Percentiles rank a stretch among this genome's conserved stretches.
These are phyloP conservation scores for Motacilla alba DNA, from an alignment of 2,113 vertebrate species.

Conservation along the genomic window DNA sequence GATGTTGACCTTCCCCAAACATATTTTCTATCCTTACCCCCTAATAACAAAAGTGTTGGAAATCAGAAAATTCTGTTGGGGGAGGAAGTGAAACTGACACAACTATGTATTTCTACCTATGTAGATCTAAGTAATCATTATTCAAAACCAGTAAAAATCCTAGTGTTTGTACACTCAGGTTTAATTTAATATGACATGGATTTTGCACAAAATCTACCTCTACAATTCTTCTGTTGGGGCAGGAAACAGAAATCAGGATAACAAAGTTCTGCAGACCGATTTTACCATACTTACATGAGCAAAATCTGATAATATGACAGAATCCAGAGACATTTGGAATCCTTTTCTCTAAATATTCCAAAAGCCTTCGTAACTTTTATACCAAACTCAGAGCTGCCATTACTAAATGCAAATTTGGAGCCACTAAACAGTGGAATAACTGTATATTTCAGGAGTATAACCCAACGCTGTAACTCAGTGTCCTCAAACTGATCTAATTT, in stretches of 20 bases:
- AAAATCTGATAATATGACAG: background rate
- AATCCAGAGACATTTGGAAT: background rate
- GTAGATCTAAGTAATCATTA: background rate
- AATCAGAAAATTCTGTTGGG: background rate
- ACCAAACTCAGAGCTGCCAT: background rate
- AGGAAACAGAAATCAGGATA: background rate
- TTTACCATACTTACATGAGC: background rate
- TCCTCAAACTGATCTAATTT: background rate
- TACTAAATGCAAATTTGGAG: background rate
- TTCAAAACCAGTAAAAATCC: background rate
- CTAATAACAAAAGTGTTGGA: background rate
- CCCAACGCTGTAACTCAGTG: background rate
- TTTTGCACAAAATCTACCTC: background rate
- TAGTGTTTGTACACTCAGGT: background rate
- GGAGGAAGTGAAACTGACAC: background rate
- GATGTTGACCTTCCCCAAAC: background rate
- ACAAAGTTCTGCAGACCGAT: background rate
- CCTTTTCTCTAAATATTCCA: background rate
- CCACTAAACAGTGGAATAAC: background rate
- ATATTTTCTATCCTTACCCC: background rate
- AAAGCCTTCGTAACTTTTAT: background rate
- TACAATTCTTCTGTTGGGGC: background rate
- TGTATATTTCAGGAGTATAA: background rate
- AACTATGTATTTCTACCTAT: background rate
- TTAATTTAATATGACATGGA: background rate